Conservation (phyloP, 2,888 invertebrate species). For the Myathropa florea region DNA sequence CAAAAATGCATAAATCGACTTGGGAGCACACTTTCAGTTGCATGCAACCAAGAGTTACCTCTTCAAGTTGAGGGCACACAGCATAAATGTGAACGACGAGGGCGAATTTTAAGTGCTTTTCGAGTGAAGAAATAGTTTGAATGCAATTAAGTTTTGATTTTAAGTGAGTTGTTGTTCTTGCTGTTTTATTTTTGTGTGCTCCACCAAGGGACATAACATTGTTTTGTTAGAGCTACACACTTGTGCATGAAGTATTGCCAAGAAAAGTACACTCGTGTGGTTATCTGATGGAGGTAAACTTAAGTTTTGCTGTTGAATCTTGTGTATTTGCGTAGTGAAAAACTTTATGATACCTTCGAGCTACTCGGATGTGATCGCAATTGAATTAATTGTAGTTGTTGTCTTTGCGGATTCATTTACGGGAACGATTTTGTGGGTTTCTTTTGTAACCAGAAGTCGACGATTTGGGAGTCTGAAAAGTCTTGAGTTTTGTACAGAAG, state of each 20-base stretch:
- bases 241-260: background rate
- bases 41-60: background rate
- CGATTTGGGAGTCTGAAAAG: too few relatives aligned
- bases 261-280: background rate
- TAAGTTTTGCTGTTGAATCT: background rate
- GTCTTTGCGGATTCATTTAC: too few relatives aligned
- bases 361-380: background rate
- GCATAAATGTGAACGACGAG: background rate
- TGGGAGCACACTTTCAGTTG: background rate
- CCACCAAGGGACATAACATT: slow-evolving; percentile 3
- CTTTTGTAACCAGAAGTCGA: too few relatives aligned
- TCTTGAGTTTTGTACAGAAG: too few relatives aligned
- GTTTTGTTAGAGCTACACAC: slow-evolving; percentile 2
- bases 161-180: slow-evolving; percentile 38
- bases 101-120: slow-evolving; percentile 52
- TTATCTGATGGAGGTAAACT: background rate
- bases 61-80: background rate
- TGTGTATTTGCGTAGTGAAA: background rate
- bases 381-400: background rate
- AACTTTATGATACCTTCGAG: background rate
- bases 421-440: too few relatives aligned
- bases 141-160: slow-evolving; percentile 68
- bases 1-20: slow-evolving; percentile 36
- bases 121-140: slow-evolving; percentile 64
- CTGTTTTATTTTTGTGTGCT: background rate